Conservation (phyloP, 2,797 vertebrate genomes). For the Glossophaga mutica region DNA sequence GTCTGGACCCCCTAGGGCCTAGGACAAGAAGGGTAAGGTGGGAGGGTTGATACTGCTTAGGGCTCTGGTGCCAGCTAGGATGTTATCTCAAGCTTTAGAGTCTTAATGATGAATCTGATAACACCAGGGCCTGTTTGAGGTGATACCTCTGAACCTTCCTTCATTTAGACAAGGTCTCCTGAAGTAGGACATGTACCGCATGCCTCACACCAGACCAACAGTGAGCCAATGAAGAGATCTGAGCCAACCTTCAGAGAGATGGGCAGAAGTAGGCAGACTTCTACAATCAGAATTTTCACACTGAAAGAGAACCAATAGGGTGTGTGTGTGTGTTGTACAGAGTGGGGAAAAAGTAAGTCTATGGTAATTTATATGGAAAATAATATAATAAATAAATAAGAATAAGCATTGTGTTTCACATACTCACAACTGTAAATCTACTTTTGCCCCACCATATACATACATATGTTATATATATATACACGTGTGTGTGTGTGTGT, state of each 20-base stretch:
- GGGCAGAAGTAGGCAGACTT: background rate
- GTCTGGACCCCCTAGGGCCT: background rate
- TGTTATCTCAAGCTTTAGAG: background rate
- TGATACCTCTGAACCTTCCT: background rate
- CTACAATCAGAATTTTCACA: background rate
- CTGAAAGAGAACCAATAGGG: background rate
- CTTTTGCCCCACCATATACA: background rate
- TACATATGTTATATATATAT: too few relatives aligned
- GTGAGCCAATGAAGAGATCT: background rate
- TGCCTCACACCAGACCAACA: background rate
- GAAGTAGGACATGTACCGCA: rapidly evolving
- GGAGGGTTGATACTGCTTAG: background rate
- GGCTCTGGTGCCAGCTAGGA: too few relatives aligned
- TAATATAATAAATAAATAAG: background rate
- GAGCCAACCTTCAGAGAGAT: background rate
- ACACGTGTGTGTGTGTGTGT: too few relatives aligned
- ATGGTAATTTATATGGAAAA: background rate
- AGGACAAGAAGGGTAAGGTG: background rate
- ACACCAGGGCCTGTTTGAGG: background rate
- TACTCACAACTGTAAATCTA: background rate
- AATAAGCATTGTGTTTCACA: background rate
- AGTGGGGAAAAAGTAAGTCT: background rate
- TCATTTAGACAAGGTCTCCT: background rate
- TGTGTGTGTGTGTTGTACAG: background rate
- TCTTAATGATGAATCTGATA: background rate